A percentile compares a stretch with the other conserved stretches of the same genome.
Evolutionary conservation across 1,140 invertebrate genomes (phyloP).

Genomic region (Chionoecetes opilio): DNA sequence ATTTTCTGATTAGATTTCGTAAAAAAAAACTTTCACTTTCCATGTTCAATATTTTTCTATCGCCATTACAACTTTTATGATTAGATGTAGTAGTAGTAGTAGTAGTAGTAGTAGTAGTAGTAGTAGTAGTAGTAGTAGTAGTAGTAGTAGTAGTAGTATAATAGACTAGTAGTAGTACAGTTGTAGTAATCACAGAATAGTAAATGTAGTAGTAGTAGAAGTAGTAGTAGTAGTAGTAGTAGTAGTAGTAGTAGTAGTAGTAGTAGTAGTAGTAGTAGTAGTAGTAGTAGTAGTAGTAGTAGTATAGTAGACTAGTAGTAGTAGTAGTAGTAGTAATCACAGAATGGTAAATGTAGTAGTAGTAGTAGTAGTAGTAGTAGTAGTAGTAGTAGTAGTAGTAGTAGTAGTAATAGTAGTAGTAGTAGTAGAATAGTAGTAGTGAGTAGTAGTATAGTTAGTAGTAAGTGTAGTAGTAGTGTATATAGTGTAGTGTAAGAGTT

Average conservation of each 20-base stretch:
- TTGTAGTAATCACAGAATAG: too few relatives aligned
- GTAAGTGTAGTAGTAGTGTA: neutral
- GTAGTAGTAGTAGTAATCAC: neutral
- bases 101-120: slow-evolving; percentile 4
- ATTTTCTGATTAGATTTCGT: neutral
- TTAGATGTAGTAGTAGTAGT: neutral
- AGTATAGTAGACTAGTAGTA: neutral
- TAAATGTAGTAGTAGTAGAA: too few relatives aligned
- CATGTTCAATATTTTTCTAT: neutral
- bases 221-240: neutral
- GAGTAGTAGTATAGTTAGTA: neutral
- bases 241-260: slow-evolving; percentile 29
- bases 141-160: neutral
- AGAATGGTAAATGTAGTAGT: neutral
- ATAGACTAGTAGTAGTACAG: too few relatives aligned
- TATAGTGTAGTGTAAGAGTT: neutral
- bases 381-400: neutral
- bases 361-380: slow-evolving; percentile 28
- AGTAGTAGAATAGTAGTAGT: slow-evolving; percentile 14
- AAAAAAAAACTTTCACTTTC: neutral
- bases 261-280: slow-evolving; percentile 29
- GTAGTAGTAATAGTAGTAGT: neutral
- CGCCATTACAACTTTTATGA: too few relatives aligned
- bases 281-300: neutral
- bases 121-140: slow-evolving; percentile 30